Conservation (phyloP, 2,888 invertebrate genomes). For the Tachystola acroxantha region DNA sequence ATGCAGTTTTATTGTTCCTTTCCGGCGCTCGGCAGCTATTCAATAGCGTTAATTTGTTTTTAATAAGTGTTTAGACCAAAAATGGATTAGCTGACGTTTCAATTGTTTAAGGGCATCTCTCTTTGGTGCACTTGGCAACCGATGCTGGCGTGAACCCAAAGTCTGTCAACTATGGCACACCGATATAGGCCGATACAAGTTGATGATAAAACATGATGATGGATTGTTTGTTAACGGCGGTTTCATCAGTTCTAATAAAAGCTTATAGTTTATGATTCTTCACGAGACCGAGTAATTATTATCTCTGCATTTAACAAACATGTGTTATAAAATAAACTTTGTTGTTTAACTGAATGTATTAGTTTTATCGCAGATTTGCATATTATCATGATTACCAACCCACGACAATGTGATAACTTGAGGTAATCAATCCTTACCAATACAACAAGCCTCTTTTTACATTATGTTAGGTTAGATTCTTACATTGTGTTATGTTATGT, state of each 20-base stretch:
- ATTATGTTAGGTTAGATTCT: no score
- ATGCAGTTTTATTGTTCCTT: constrained; percentile 34
- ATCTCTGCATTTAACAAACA: no score
- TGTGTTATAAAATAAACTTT: no score
- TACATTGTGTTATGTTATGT: no score
- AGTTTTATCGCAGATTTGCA: constrained; percentile 30
- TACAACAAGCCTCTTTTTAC: no score
- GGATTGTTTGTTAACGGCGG: constrained; percentile 34
- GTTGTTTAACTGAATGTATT: no score
- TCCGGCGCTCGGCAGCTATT: constrained; percentile 16
- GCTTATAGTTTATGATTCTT: constrained; percentile 29
- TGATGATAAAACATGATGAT: constrained; percentile 33
- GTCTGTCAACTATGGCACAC: constrained; percentile 43
- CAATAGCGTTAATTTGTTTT: constrained; percentile 17
- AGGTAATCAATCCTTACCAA: no score
- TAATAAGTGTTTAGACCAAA: constrained; percentile 23
- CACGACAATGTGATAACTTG: constrained; percentile 12
- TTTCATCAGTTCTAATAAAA: constrained; percentile 28
- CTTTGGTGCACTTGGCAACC: constrained; percentile 54
- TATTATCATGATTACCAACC: constrained; percentile 61
- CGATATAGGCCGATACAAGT: constrained; percentile 32
- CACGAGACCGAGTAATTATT: no score
- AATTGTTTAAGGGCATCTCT: constrained; percentile 43
- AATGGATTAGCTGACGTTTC: constrained; percentile 36
- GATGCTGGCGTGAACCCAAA: constrained; percentile 56